Percentiles rank a stretch among this genome's conserved stretches.
These are phyloP conservation scores for Congeria kusceri DNA, from an alignment of 2,888 invertebrate genomes.

Conservation along the genomic window DNA sequence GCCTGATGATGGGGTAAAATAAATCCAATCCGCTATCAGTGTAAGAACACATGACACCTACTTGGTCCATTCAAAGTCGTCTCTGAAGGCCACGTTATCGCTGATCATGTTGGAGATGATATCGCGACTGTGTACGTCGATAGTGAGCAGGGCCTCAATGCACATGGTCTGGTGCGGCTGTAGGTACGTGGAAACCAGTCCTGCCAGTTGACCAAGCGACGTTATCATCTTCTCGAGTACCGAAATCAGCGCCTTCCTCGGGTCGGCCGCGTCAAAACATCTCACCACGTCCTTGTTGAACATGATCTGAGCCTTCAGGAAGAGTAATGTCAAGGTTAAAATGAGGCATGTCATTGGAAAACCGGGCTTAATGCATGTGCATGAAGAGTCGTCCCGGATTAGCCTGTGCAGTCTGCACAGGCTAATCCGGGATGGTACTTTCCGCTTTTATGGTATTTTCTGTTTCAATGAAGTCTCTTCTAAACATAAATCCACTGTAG, in stretches of 20 bases:
- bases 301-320: constrained; percentile 83
- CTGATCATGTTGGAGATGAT: constrained; percentile 81
- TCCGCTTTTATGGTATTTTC: too few species aligned
- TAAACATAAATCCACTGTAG: too few species aligned
- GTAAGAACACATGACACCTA: constrained; percentile 58
- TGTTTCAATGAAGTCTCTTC: too few species aligned
- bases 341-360: too few species aligned
- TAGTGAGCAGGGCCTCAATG: constrained; percentile 84
- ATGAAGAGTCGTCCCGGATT: too few species aligned
- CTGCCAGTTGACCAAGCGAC: constrained; percentile 80
- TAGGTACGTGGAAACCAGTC: constrained; percentile 80
- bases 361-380: too few species aligned
- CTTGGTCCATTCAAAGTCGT: constrained; percentile 85
- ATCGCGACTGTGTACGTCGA: constrained; percentile 85
- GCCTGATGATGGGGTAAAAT: too few species aligned
- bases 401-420: too few species aligned
- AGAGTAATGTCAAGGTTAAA: neutral
- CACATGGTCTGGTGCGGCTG: constrained; percentile 80
- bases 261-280: constrained; percentile 75
- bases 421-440: too few species aligned
- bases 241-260: constrained; percentile 68
- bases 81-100: constrained; percentile 75
- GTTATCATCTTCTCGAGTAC: constrained; percentile 77
- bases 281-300: constrained; percentile 82
- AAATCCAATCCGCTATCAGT: too few species aligned